Evolutionary conservation across 2,888 invertebrate genomes (phyloP), one percentile per base, ranked within the genome.

Genomic region (Lithophane semibrunnea): DNA sequence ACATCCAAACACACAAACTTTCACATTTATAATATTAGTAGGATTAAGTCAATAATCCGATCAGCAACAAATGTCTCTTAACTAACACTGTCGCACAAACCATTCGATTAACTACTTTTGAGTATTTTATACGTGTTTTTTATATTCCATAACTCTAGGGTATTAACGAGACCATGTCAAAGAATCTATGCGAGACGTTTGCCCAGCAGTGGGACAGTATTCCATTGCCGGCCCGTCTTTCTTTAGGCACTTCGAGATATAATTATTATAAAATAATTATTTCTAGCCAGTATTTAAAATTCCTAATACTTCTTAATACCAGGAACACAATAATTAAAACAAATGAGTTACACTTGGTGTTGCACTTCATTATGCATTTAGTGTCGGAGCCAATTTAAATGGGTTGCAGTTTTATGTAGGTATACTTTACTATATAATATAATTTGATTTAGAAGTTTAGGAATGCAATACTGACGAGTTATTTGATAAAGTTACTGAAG

Each of bases 311-410:
- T 21, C 4, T 12, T 4, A 42, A 24, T 63, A 29, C 9, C 37
- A 16, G 24, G 8, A 24, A 7, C 47, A 42, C 5, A 56, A 37
- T 42, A 37, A 70, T 70, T 63, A 63, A 77, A 63, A 77, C 37
- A 18, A 52, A 77, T 69, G 8, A 47, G n/a, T 61, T 10, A 12
- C n/a, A 52, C 1, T 18, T 44, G 24, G 54, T 18, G 49, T 49
- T 54, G 60, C 78, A 63, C 61, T 77, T 42, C 37, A 49, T 78
- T 56, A 63, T n/a, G 47, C 37, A 70, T 49, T 77, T 77, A 77
- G 70, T 49, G 21, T 56, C 54, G 70, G 37, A 78, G 24, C 77
- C 16, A 70, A 63, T 77, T 77, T 77, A 49, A 61, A 54, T 61
- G 24, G 47, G 13, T 58, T 49, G 9, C 24, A 49, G 61, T 37